Base-by-base conservation (phyloP, 1,140 invertebrate species). In the Drosophila guanche region DNA sequence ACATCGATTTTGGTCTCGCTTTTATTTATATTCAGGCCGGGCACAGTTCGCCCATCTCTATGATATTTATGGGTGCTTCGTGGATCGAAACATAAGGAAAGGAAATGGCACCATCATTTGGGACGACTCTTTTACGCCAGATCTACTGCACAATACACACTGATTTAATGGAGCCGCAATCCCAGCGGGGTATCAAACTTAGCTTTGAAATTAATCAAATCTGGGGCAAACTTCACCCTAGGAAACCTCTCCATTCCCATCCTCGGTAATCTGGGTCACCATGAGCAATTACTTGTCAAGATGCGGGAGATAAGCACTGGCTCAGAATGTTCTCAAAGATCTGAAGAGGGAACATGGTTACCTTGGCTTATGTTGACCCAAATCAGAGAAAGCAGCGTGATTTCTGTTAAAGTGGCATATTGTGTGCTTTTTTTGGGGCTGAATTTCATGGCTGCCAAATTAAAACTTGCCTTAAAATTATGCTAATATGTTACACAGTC, bases 1-100 rank as follows among this genome's bases (percentile, higher is more conserved):
- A 53, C 65, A 84, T 84, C 79, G 61, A 83, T 83, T 66, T 66
- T 41, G 25, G 40, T n/a, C 48, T 8, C 46, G 43, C 25, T 59
- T 72, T 72, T 55, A 59, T 53, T 56, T 55, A 27, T 45, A 10
- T 16, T n/a, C 41, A 37, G 12, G 33, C 33, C 33, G 10, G 33
- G 25, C 3, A n/a, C 14, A 16, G 23, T 29, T 22, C 40, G 5
- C 33, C 4, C 33, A 37, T 37, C 20, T 3, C 5, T 12, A 33
- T 40, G 14, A 37, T 37, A 60, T 29, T 27, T 46, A 20, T 43
- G 25, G 12, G 8, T 8, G 2, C 6, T 20, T 41, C 41, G 29
- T 42, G 45, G 16, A 16, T 37, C 42, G 12, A 46, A 37, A 53
- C 12, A 42, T 33, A 33, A 33, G 29, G 8, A 3, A 33, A 33